phyloP scores from a whole-genome alignment of 2,113 vertebrate genomes.

The Cochlearius cochlearius region DNA sequence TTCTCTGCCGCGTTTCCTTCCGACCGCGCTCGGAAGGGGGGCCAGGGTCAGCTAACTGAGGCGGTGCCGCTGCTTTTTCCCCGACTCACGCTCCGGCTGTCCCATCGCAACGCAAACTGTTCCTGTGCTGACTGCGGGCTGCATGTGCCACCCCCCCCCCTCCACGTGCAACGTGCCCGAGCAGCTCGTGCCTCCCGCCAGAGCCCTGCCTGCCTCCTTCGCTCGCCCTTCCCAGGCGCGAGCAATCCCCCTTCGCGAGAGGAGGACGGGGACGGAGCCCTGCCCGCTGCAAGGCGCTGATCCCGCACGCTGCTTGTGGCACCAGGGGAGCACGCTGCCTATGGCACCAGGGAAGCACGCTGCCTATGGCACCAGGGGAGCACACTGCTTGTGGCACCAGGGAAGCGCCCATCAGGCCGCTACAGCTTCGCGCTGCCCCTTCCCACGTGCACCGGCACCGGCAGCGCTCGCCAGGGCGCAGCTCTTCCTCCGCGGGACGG shows the following conservation, averaged over 20 bases:
- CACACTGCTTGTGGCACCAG: not conserved
- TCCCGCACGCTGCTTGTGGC: not conserved
- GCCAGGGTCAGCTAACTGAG: not conserved
- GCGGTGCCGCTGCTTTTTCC: not conserved
- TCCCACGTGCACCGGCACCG: fast-evolving
- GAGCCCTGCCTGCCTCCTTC: not conserved
- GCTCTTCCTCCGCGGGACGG: not conserved
- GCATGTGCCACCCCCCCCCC: not conserved
- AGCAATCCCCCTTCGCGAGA: not conserved
- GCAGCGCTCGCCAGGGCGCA: not conserved
- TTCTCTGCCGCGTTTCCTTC: not conserved
- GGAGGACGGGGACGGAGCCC: not conserved
- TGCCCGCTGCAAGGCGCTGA: not conserved
- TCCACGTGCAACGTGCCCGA: fast-evolving
- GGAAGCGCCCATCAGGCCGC: too few species aligned
- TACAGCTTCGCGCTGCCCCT: not conserved
- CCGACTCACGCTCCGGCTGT: fast-evolving
- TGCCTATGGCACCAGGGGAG: too few species aligned
- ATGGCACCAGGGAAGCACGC: not conserved
- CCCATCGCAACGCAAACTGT: fast-evolving
- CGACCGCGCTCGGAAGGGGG: fast-evolving
- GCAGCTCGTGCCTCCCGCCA: not conserved
- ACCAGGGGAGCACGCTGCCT: too few species aligned
- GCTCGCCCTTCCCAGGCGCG: not conserved
- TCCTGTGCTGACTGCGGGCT: not conserved